Conservation (phyloP, 2,113 vertebrate genomes). For the Triplophysa rosa region DNA sequence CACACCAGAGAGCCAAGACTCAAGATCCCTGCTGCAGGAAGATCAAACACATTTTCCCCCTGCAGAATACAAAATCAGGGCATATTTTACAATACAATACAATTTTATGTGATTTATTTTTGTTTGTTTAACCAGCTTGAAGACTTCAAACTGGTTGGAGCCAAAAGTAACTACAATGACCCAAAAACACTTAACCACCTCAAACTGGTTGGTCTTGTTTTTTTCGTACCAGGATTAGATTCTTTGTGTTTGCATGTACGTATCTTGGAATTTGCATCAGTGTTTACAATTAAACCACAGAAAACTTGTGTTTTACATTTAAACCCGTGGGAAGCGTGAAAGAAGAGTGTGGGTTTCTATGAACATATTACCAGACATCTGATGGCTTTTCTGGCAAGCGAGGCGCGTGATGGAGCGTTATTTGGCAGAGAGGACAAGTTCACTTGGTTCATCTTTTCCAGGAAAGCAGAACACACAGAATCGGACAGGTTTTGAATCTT, state of each 20-base stretch:
- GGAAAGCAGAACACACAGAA: constrained; percentile 46
- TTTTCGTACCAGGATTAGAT: too few relatives aligned
- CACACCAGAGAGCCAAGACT: constrained; percentile 65
- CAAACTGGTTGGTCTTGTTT: not conserved
- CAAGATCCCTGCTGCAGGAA: constrained; percentile 55
- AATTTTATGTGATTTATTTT: too few relatives aligned
- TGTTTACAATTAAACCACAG: too few relatives aligned
- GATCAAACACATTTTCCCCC: constrained; percentile 55
- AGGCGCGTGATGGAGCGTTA: constrained; percentile 38
- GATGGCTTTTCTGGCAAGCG: constrained; percentile 46
- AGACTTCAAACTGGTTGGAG: too few relatives aligned
- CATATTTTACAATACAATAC: not conserved
- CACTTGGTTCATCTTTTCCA: constrained; percentile 52
- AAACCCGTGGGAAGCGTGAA: too few relatives aligned
- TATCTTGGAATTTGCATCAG: too few relatives aligned
- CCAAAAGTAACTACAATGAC: not conserved
- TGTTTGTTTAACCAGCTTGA: too few relatives aligned
- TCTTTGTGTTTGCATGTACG: not conserved
- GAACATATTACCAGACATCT: constrained; percentile 49
- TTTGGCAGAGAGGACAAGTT: constrained; percentile 50
- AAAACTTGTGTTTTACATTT: too few relatives aligned
- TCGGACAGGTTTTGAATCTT: constrained; percentile 45
- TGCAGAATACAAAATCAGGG: constrained; percentile 46
- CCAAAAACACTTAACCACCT: not conserved
- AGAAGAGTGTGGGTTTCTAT: not conserved